Evolutionary conservation across 2,888 invertebrate species (phyloP), one percentile per base, ranked within the genome.

Genomic region (Phanerotoma sp.): DNA sequence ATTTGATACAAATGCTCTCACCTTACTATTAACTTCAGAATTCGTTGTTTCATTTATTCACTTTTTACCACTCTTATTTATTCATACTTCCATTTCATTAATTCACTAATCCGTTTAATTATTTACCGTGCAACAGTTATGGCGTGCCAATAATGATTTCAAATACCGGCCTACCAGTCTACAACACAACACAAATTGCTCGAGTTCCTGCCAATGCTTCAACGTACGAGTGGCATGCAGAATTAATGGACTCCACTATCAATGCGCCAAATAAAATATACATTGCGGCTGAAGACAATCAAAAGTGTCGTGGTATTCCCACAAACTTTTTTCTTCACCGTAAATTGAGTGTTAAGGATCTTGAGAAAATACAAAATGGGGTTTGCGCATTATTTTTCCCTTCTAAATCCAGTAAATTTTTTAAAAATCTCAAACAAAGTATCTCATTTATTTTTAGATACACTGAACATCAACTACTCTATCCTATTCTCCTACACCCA

Each of bases 61-160:
- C 18, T 15, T 45, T 7, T 15, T n/a, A 13, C 21, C 11, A 44
- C 13, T 4, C 7, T 10, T 38, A 4, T 15, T 22, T 13, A 10
- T 15, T 28, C 38, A 32, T 3, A 25, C 18, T 40, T 20, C 9
- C 1, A 33, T 33, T 33, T 9, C 10, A 33, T 3, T 6, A n/a
- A 33, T 33, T 32, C 11, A 11, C 11, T 13, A 6, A 30, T 21
- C 18, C 15, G 9, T 21, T 45, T 15, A 20, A 28, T 33, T 16
- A 9, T 20, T 22, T 13, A 35, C 25, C 37, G 28, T 25, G 25
- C 1, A 25, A 25, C 41, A 75, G 75, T 37, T 57, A 67, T 21
- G 73, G 73, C 3, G 51, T 66, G 15, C 71, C 72, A 4, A 58
- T 71, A 22, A 53, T 73, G 28, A 66, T 64, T 22, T 71, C 74